Base-by-base conservation (phyloP, 1,140 invertebrate genomes). In the Drosophila asahinai region DNA sequence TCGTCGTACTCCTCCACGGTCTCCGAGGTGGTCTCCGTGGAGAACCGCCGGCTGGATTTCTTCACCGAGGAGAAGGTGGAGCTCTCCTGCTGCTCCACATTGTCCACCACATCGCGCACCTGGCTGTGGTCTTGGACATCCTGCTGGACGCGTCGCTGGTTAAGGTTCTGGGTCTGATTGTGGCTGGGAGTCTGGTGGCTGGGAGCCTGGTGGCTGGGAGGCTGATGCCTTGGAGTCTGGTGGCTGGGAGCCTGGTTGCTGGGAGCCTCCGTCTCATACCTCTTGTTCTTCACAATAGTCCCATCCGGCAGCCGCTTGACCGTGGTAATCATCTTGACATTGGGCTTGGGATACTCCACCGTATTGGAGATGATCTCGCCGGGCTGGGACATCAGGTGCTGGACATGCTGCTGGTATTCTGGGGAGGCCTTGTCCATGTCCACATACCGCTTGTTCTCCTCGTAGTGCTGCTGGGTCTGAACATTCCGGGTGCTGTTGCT, bases 231-330 rank as follows among this genome's bases (percentile, higher is more conserved):
- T 11, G 79, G 71, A 9, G 27, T 66, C 15, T 77, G 63, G 11
- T 65, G 27, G 6, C 27, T 80, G 30, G 59, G 67, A 27, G 61
- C 62, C 14, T 67, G 72, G 0, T 49, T 5, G 6, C 25, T 27
- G 0, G 25, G 25, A 27, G 27, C 27, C 27, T 94, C 94, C 25
- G 95, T 95, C 74, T 95, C 95, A 43, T 95, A 94, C 54, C 94
- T 93, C 40, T 95, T 95, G 72, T 95, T 95, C 22, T 95, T 95
- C 3, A 95, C 94, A 66, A 93, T 94, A 17, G 95, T 95, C 19
- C 95, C 95, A 81, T 96, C 95, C 14, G 95, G 94, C n/a, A 95
- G 87, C 30, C 94, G 94, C 77, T 95, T 94, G 2, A 95, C 95
- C 71, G 95, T 95, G 25, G 94, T 94, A 14, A 94, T 94, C 67